Evolutionary conservation across 2,113 vertebrate species (phyloP), one percentile per base, ranked within the genome.

Genomic region (Micromys minutus): DNA sequence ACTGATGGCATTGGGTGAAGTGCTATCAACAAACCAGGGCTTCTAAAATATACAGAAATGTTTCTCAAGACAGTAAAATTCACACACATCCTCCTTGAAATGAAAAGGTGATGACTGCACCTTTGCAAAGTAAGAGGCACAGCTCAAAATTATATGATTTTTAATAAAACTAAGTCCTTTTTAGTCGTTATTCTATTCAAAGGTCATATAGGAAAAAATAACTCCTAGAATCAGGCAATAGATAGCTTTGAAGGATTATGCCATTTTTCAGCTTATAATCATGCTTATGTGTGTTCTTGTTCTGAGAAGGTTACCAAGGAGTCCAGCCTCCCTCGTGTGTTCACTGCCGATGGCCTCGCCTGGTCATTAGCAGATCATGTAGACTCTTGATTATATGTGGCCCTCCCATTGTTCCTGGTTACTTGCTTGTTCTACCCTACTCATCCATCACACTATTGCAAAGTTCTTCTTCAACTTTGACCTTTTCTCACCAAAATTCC

Each of bases 11-110:
- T 93, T 72, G 63, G 59, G 42, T 84, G 47, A 96, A 93, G 83
- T 96, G 86, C 86, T 94, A 94, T 94, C 93, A 91, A 94, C 94
- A 96, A 97, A 94, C 83, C 83, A 55, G 83, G 42, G 93, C 52
- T 96, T 95, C 57, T 77, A 96, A 96, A 95, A 93, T 92, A 91
- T 34, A 92, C 42, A 88, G 75, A 75, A 92, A 86, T 74, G n/a
- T 90, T 95, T 93, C 65, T 81, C 93, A 96, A 97, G 94, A 87
- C 72, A 77, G 50, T 45, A 42, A 85, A 81, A 97, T 87, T 42
- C 52, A 47, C 36, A 88, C 36, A 12, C 39, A 75, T 81, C 22
- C 63, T 84, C 57, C 19, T 42, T 34, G 55, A 61, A 34, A 89
- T 69, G 77, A 52, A 90, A 94, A 76, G 67, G 39, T 7, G 17